Evolutionary conservation across 1,140 invertebrate genomes (phyloP).

Genomic region (Neodiprion pinetum): DNA sequence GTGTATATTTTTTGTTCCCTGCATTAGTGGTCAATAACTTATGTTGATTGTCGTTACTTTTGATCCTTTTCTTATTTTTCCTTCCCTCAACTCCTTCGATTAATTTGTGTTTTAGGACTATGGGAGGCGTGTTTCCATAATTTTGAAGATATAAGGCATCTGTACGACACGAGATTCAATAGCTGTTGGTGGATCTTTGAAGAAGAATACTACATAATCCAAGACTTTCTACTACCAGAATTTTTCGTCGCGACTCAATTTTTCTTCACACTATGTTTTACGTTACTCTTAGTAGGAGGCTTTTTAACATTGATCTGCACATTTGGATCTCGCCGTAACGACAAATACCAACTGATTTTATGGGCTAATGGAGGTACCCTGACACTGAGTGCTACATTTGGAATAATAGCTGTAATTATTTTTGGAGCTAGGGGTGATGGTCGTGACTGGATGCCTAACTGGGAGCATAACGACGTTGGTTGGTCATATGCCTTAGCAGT

Average conservation of each 20-base stretch:
- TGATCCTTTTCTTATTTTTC: neutral
- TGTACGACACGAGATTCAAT: slow-evolving; percentile 79
- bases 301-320: slow-evolving; percentile 77
- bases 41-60: too few species aligned
- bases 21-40: too few species aligned
- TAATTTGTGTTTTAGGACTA: slow-evolving; percentile 72
- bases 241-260: slow-evolving; percentile 95
- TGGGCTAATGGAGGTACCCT: slow-evolving; percentile 76
- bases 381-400: slow-evolving; percentile 75
- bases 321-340: slow-evolving; percentile 79
- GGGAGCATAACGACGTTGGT: slow-evolving; percentile 94
- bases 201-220: slow-evolving; percentile 91
- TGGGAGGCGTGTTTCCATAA: slow-evolving; percentile 92
- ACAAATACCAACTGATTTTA: slow-evolving; percentile 77
- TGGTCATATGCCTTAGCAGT: slow-evolving; percentile 93
- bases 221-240: slow-evolving; percentile 80
- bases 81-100: neutral
- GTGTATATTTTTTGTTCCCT: too few species aligned
- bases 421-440: slow-evolving; percentile 91
- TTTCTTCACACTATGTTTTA: slow-evolving; percentile 87
- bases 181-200: slow-evolving; percentile 94
- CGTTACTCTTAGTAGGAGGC: slow-evolving; percentile 75
- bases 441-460: slow-evolving; percentile 95
- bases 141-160: slow-evolving; percentile 81
- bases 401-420: slow-evolving; percentile 75